Evolutionary conservation across 2,888 invertebrate species (phyloP).

Genomic region (Drosophila borborema): DNA sequence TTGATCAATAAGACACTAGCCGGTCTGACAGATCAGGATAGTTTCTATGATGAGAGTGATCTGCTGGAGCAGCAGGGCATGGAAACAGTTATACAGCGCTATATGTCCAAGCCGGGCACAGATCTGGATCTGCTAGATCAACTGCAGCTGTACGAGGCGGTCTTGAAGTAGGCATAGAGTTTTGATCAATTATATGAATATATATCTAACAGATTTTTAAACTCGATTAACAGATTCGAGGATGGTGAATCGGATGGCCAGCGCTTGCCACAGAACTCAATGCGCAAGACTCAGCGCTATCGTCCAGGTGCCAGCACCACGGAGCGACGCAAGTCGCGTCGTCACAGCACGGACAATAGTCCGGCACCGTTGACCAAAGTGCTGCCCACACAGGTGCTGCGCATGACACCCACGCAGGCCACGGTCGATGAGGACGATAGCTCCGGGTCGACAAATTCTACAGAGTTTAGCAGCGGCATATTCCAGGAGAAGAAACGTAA

Average conservation of each 20-base stretch:
- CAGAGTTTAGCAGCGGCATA: slow-evolving; percentile 83
- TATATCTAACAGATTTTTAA: not conserved
- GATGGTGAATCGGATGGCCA: slow-evolving; percentile 86
- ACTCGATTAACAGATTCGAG: slow-evolving; percentile 84
- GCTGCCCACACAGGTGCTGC: slow-evolving; percentile 76
- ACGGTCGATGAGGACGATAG: slow-evolving; percentile 84
- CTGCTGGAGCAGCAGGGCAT: slow-evolving; percentile 97
- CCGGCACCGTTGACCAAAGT: slow-evolving; percentile 84
- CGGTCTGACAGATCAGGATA: slow-evolving; percentile 97
- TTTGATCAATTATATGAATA: not conserved
- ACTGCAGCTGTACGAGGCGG: slow-evolving; percentile 97
- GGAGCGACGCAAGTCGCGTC: slow-evolving; percentile 92
- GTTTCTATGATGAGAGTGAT: slow-evolving; percentile 99
- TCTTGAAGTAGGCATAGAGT: slow-evolving; percentile 90
- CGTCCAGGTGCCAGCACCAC: slow-evolving; percentile 87
- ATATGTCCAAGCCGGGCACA: slow-evolving; percentile 96
- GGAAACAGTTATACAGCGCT: slow-evolving; percentile 93
- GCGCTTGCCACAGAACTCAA: slow-evolving; percentile 89
- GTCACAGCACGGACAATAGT: slow-evolving; percentile 90
- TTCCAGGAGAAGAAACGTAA: slow-evolving; percentile 83
- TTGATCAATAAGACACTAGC: slow-evolving; percentile 97
- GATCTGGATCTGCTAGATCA: slow-evolving; percentile 97
- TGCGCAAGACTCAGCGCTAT: slow-evolving; percentile 91
- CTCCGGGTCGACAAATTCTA: slow-evolving; percentile 86
- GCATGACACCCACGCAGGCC: slow-evolving; percentile 81